These are phyloP conservation scores for Periphyllus acericola DNA, from an alignment of 2,888 invertebrate genomes.

Conservation along the genomic window DNA sequence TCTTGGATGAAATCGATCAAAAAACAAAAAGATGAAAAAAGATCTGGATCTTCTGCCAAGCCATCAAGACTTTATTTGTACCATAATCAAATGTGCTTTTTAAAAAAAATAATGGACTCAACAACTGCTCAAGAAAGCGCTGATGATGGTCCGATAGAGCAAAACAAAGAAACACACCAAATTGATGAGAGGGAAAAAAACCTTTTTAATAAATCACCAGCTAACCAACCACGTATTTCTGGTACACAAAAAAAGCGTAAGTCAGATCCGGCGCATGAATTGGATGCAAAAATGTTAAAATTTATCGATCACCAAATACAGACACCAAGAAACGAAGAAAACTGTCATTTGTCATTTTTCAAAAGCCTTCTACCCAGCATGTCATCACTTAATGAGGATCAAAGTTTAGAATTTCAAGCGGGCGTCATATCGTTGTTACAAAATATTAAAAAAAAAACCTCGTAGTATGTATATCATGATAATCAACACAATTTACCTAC, in stretches of 20 bases:
- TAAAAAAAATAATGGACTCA: conserved; percentile 46
- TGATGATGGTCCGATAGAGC: conserved; percentile 7
- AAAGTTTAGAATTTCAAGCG: conserved; percentile 62
- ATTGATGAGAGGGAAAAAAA: conserved; percentile 24
- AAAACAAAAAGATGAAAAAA: conserved; percentile 40
- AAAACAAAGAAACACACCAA: conserved; percentile 12
- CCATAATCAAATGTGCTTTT: conserved; percentile 52
- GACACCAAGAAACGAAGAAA: no score
- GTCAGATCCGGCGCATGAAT: no score
- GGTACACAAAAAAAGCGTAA: no score
- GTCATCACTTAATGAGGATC: conserved; percentile 61
- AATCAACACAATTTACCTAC: background rate
- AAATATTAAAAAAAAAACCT: conserved; percentile 61
- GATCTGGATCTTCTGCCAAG: conserved; percentile 56
- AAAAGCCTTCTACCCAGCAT: conserved; percentile 63
- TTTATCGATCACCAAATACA: no score
- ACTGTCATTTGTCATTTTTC: conserved; percentile 62
- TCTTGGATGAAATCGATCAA: conserved; percentile 38
- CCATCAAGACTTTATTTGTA: conserved; percentile 55
- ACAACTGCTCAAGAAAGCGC: conserved; percentile 29
- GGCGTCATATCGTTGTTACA: conserved; percentile 62
- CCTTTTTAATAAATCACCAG: conserved; percentile 31
- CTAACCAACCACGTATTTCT: no score
- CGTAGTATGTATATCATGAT: background rate
- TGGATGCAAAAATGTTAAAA: no score